Evolutionary conservation across 2,888 invertebrate genomes (phyloP), one percentile per base, ranked within the genome.

Genomic region (Tridacna gigas): DNA sequence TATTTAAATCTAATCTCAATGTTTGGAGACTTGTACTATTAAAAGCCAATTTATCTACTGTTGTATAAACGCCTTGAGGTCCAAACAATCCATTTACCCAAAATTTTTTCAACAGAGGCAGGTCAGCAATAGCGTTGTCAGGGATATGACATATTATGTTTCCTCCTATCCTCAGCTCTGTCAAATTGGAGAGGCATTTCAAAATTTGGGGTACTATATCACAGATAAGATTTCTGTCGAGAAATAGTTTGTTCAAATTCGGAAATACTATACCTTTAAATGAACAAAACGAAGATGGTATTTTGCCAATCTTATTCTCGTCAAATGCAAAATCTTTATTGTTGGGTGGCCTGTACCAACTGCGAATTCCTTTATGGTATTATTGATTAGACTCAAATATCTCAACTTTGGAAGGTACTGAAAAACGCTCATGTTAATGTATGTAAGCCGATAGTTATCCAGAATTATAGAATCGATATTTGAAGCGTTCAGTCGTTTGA

Each of bases 11-110:
- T 0, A 69, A 12, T n/a, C 4, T 15, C 12, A 69, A 47, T 9
- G 15, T n/a, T 22, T 25, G 48, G 0, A 71, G 56, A 47, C 71
- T 71, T 11, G 71, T 45, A 20, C 71, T 71, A 20, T 71, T 71
- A 25, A 71, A 71, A 0, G 71, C 71, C n/a, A 47, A 22, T 13
- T 22, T 71, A 26, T 71, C 25, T 20, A 71, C 51, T 0, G 0
- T n/a, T 4, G 48, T 25, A 12, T 20, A 15, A 18, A 9, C 20
- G 12, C 25, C 48, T 25, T 71, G 22, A 13, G 51, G n/a, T 18
- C 71, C 47, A 12, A 45, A 51, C 51, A 71, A 51, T 22, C 47
- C 47, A 51, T 47, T 47, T 18, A 71, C 25, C 25, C 71, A 22
- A 51, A 71, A 51, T 4, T 71, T 51, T 26, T 0, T 47, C 25